Conservation (phyloP, 2,888 invertebrate genomes). For the Galeruca laticollis region DNA sequence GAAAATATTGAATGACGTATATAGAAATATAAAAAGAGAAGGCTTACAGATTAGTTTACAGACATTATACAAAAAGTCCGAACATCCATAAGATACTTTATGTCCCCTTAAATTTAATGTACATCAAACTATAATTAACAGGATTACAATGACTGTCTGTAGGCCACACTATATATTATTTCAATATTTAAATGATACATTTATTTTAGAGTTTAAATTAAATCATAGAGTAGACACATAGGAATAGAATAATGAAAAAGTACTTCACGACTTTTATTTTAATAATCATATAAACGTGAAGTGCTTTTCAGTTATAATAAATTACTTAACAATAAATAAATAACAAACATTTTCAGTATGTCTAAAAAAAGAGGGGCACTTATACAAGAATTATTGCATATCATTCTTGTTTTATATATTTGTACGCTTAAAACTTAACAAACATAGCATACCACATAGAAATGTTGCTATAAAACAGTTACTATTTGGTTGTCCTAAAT, state of each 20-base stretch:
- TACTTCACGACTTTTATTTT: background rate
- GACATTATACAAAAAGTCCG: no score
- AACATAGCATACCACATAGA: background rate
- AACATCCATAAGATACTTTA: background rate
- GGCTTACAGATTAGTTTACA: no score
- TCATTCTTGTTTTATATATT: constrained; percentile 1
- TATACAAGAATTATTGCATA: constrained; percentile 4
- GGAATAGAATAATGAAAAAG: background rate
- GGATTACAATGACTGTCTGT: background rate
- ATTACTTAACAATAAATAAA: constrained; percentile 4
- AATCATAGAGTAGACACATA: constrained; percentile 1
- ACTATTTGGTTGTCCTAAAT: constrained; percentile 1
- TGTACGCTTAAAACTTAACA: background rate
- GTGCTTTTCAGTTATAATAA: background rate
- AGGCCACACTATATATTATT: constrained; percentile 2
- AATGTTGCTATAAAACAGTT: background rate
- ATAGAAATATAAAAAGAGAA: no score
- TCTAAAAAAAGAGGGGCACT: background rate
- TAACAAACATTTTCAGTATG: background rate
- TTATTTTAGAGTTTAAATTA: background rate
- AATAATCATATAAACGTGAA: background rate
- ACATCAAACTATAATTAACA: no score
- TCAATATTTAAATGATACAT: background rate
- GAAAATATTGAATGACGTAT: no score
- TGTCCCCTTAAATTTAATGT: background rate